Conservation (phyloP, 2,797 vertebrate species). For the Harpagifer antarcticus region DNA sequence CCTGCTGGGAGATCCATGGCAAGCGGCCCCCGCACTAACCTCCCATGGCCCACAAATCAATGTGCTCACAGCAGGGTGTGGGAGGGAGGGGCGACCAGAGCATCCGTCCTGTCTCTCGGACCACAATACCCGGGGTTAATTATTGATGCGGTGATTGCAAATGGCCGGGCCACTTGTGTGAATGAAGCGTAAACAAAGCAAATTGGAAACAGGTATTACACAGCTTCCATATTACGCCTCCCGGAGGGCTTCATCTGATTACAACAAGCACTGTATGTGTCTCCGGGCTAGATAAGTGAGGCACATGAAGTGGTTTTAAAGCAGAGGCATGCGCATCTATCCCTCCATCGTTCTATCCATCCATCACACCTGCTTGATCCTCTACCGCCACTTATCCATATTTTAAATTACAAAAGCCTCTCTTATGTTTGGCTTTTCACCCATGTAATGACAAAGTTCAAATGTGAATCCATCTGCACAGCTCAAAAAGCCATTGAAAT, state of each 20-base stretch:
- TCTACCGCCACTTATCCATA: conserved; percentile 78
- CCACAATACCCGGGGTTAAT: conserved; percentile 71
- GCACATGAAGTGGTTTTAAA: conserved; percentile 80
- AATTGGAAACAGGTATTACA: conserved; percentile 77
- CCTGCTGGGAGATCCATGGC: conserved; percentile 77
- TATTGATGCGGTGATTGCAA: conserved; percentile 69
- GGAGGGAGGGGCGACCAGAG: conserved; percentile 35
- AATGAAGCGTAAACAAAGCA: conserved; percentile 77
- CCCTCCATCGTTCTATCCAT: conserved; percentile 70
- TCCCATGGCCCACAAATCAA: conserved; percentile 73
- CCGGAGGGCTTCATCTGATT: conserved; percentile 76
- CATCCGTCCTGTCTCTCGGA: conserved; percentile 36
- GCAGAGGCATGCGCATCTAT: conserved; percentile 64
- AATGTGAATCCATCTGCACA: conserved; percentile 77
- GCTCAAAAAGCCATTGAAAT: conserved; percentile 75
- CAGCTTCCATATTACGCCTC: conserved; percentile 60
- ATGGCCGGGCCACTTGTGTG: conserved; percentile 65
- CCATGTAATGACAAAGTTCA: conserved; percentile 81
- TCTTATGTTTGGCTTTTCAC: conserved; percentile 77
- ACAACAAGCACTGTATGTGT: conserved; percentile 72
- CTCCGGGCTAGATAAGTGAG: conserved; percentile 64
- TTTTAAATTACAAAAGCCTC: conserved; percentile 82
- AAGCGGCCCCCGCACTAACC: conserved; percentile 59
- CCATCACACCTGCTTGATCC: conserved; percentile 68
- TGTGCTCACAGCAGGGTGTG: conserved; percentile 61